Evolutionary conservation across 2,113 vertebrate genomes (phyloP), one percentile per base, ranked within the genome.

Genomic region (Megalops atlanticus): DNA sequence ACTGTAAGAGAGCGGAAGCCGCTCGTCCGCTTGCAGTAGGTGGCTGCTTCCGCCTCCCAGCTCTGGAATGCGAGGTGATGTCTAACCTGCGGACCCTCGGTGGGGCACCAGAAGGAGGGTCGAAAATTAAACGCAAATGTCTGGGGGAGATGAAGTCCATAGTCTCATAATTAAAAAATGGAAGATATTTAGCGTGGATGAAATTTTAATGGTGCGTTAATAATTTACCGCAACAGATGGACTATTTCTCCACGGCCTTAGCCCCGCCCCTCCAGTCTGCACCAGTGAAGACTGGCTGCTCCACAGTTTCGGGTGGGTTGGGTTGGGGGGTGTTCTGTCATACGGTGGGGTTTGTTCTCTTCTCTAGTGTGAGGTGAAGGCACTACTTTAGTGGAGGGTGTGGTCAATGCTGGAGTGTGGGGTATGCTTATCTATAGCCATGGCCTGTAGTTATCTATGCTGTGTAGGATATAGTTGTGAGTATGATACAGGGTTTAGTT

Each of bases 201-300:
- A 91, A 92, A 93, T 87, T 89, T 92, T 92, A 92, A 94, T 92
- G 89, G 76, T 81, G 85, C 90, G 89, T 95, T 92, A 90, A 95
- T 95, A 93, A 94, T 95, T 93, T 89, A 94, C 86, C 81, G 89
- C 85, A 90, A 91, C 93, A 94, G 93, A 94, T 93, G 93, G 94
- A 89, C 88, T 85, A n/a, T 70, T 75, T 69, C 80, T 47, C 77
- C 52, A 39, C 49, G 45, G 64, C 85, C 82, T 80, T 70, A 81
- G 74, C 31, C 68, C 41, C 14, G 54, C 76, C 70, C n/a, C 47
- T 71, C 80, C 81, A 68, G 31, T 74, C 84, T 75, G 78, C 82
- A 82, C 18, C 47, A 70, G 49, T 24, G 39, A 71, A 71, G 77
- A 80, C 68, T 8, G n/a, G 8, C n/a, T 27, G n/a, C 58, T 3